Base-by-base conservation (phyloP, 2,888 invertebrate genomes). In the Dryadula phaetusa region DNA sequence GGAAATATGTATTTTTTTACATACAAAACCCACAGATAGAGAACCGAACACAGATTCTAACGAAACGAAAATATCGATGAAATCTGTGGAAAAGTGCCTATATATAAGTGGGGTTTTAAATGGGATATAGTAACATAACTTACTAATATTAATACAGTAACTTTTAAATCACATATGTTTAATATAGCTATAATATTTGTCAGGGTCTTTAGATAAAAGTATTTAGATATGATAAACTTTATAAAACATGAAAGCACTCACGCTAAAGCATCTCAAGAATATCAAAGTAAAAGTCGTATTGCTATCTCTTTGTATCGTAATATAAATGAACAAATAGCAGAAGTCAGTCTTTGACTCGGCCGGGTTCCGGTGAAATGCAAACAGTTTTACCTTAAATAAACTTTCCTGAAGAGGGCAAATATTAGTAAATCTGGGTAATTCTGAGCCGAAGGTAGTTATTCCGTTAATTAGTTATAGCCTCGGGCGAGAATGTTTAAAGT, bases 311-410 rank as follows among this genome's bases (percentile, higher is more conserved):
- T 42, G 44, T 49, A 62, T 62, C 25, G 34, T 66, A 32, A 63
- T 58, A 53, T 47, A 42, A 67, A 64, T 44, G 58, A 63, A 67
- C 49, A 63, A 63, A 58, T 47, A 63, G 52, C 40, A 37, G 42
- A 47, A 54, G 40, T 56, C 58, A 40, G 67, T 25, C 67, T 67
- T 67, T 61, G 67, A 62, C 37, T 67, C 67, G 42, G 49, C 54
- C 54, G 49, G 61, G 44, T 62, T 64, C 49, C 42, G 62, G 60
- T 42, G 69, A 47, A 67, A 67, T 34, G 64, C 64, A 64, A 70
- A 67, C 64, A 61, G 67, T 61, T 70, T 67, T 61, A 70, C 70
- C 64, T 70, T 64, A 67, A 70, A 70, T 46, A 67, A 70, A 70
- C 67, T 70, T 61, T 56, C 64, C 64, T 49, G 32, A 64, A 67